phyloP scores from a whole-genome alignment of 2,888 invertebrate species.

The Actias luna region DNA sequence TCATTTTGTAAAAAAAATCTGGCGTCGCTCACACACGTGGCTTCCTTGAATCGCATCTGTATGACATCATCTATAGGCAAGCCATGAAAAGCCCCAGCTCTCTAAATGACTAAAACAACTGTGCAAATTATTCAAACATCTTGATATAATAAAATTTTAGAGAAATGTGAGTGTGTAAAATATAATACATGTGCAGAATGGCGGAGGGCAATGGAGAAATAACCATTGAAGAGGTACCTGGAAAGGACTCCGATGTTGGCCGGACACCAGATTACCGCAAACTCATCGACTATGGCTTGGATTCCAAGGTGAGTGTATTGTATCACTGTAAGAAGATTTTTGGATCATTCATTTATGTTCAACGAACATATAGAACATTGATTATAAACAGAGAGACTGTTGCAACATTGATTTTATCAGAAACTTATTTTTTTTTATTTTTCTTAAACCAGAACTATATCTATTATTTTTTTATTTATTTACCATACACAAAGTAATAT shows the following conservation, averaged over 20 bases:
- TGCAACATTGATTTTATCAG: neutral
- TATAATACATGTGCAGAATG: constrained; percentile 84
- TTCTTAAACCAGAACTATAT: neutral
- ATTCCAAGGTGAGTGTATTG: constrained; percentile 87
- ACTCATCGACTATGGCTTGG: constrained; percentile 97
- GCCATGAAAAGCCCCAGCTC: constrained; percentile 50
- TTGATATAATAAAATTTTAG: constrained; percentile 30
- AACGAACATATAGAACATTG: too few species aligned
- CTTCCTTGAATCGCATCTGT: constrained; percentile 65
- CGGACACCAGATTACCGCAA: constrained; percentile 96
- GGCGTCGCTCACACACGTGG: constrained; percentile 63
- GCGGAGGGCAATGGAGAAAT: constrained; percentile 94
- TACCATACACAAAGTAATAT: neutral
- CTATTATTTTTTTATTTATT: neutral
- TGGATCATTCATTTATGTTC: neutral
- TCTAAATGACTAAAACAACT: constrained; percentile 19
- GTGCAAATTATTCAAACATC: constrained; percentile 25
- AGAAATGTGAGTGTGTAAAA: constrained; percentile 61
- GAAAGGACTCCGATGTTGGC: constrained; percentile 85
- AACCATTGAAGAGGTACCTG: constrained; percentile 87
- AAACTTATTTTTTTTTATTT: constrained; percentile 4
- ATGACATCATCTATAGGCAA: constrained; percentile 73
- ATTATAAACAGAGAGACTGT: neutral
- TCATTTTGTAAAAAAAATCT: constrained; percentile 32
- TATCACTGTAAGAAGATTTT: neutral